Base-by-base conservation (phyloP, 2,888 invertebrate genomes). In the Altica lythri region DNA sequence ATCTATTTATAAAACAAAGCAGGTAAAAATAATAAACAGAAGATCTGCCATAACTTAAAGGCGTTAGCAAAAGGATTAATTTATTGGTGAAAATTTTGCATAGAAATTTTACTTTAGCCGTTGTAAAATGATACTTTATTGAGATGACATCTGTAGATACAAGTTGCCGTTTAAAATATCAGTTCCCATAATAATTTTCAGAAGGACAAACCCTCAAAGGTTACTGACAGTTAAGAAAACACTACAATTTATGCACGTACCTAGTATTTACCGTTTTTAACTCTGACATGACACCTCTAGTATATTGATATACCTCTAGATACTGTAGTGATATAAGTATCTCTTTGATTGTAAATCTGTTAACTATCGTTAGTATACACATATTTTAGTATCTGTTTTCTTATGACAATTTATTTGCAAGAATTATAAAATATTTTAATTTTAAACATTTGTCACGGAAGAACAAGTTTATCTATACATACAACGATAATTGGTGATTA, bases 61-160 rank as follows among this genome's bases (percentile, higher is more conserved):
- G 48, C 37, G 27, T 46, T 25, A 48, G 29, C 29, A 10, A 43
- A 46, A 35, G 49, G 16, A 16, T 22, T 56, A 55, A 58, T 58
- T 60, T 60, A 60, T 56, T 32, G 19, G 16, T 10, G 35, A 44
- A 38, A 25, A 52, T 49, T 60, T 56, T 52, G 55, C 60, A 56
- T 58, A 56, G 56, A 56, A 58, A 25, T 42, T 32, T 44, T 27
- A 42, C 43, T n/a, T n/a, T n/a, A 25, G 43, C 16, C 43, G 35
- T 40, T 49, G 59, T 59, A 56, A 59, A 40, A 48, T 46, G 51
- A 59, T 59, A 59, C 56, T 58, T 58, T 49, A 18, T 27, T n/a
- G 29, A 55, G 58, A 56, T 59, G 45, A 55, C 53, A 45, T 29
- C 40, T 5, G 10, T 16, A 50, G 55, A 59, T 59, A 59, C 48